A percentile compares a stretch with the other conserved stretches of the same genome.
These are phyloP conservation scores for Acleris holmiana DNA, from an alignment of 2,888 invertebrate genomes.

Conservation along the genomic window DNA sequence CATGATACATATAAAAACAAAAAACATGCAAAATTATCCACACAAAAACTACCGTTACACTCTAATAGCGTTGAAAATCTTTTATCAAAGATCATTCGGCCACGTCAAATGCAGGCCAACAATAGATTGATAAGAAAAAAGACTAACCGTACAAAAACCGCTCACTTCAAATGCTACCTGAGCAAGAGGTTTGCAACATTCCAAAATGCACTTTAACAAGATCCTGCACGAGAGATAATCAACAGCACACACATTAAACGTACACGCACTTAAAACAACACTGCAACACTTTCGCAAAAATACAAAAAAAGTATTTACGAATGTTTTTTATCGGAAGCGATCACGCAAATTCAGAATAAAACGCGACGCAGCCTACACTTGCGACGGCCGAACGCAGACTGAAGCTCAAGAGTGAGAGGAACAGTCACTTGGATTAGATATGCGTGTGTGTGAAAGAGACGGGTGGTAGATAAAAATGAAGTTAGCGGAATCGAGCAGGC, in stretches of 20 bases:
- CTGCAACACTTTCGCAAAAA: slow-evolving; percentile 60
- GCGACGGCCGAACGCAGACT: slow-evolving; percentile 59
- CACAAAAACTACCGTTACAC: slow-evolving; percentile 44
- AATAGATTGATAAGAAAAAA: slow-evolving; percentile 62
- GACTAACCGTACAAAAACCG: slow-evolving; percentile 65
- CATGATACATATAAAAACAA: slow-evolving; percentile 9
- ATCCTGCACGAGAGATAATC: slow-evolving; percentile 48
- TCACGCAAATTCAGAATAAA: slow-evolving; percentile 51
- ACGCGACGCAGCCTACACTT: slow-evolving; percentile 48
- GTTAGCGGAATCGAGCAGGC: slow-evolving; percentile 61
- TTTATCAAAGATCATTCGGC: slow-evolving; percentile 52
- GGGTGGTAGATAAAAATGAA: slow-evolving; percentile 56
- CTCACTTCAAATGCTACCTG: slow-evolving; percentile 60
- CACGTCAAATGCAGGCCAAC: slow-evolving; percentile 47
- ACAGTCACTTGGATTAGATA: slow-evolving; percentile 57
- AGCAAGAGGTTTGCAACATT: slow-evolving; percentile 66
- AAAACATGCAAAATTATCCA: slow-evolving; percentile 7
- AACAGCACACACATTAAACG: slow-evolving; percentile 53
- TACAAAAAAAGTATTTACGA: slow-evolving; percentile 57
- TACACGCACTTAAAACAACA: slow-evolving; percentile 57
- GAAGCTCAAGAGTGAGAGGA: slow-evolving; percentile 66
- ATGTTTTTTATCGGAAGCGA: slow-evolving; percentile 74
- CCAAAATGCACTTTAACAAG: slow-evolving; percentile 59
- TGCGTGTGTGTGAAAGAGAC: slow-evolving; percentile 40
- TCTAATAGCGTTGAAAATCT: slow-evolving; percentile 39